Percentiles rank a stretch among this genome's conserved stretches.
phyloP scores from a whole-genome alignment of 2,113 vertebrate species.

The Tyto alba region DNA sequence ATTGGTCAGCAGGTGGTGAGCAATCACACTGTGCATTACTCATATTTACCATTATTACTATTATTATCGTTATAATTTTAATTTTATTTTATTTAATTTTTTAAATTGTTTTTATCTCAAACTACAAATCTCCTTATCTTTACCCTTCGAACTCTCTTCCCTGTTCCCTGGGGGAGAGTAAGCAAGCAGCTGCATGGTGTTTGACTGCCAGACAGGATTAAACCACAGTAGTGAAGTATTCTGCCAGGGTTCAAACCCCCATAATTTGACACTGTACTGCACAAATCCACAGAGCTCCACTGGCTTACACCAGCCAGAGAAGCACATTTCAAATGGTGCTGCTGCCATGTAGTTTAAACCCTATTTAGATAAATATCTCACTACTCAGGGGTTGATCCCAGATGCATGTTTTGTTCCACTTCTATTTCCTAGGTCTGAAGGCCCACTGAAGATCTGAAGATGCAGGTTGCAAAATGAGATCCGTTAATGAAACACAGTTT shows the following conservation, averaged over 20 bases:
- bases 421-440: neutral
- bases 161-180: no score
- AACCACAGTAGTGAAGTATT: neutral
- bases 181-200: no score
- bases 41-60: no score
- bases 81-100: no score
- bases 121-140: no score
- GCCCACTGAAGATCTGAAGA: neutral
- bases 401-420: neutral
- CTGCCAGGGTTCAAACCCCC: neutral
- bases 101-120: no score
- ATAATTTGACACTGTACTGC: accelerated
- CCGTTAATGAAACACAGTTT: neutral
- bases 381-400: neutral
- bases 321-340: neutral
- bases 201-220: no score
- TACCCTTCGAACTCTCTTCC: no score
- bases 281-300: neutral
- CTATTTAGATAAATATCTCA: neutral
- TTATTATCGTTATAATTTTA: no score
- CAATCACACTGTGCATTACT: no score
- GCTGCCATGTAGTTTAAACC: neutral
- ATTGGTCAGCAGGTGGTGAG: no score
- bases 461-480: neutral
- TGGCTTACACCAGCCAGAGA: neutral